Percentiles rank a stretch among this genome's conserved stretches.
Evolutionary conservation across 2,113 vertebrate species (phyloP).

Genomic region (Centropus unirufus): DNA sequence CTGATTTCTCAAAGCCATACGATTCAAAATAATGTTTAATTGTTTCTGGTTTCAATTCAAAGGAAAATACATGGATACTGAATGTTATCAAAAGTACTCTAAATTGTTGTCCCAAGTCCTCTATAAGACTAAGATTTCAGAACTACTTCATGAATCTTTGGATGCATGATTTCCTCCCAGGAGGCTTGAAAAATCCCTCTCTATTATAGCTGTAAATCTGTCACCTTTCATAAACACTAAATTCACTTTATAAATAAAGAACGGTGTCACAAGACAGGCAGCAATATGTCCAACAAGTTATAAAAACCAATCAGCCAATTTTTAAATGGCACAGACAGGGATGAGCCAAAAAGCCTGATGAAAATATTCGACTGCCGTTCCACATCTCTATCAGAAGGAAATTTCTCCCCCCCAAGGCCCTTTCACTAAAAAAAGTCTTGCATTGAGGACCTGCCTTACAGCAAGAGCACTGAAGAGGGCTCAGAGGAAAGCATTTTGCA

Average conservation of each 20-base stretch:
- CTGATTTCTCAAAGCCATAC: not conserved
- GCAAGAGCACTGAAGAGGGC: not conserved
- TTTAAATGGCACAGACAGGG: not conserved
- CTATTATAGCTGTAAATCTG: not conserved
- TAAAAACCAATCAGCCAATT: not conserved
- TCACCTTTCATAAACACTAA: not conserved
- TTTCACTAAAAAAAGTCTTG: not conserved
- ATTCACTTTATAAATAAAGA: not conserved
- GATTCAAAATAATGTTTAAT: not conserved
- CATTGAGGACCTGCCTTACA: not conserved
- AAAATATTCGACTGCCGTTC: not conserved
- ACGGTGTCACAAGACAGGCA: not conserved
- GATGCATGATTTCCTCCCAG: not conserved
- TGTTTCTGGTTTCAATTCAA: not conserved
- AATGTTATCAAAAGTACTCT: not conserved
- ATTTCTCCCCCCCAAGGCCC: not conserved
- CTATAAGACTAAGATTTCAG: not conserved
- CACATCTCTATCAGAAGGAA: not conserved
- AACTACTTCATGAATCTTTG: not conserved
- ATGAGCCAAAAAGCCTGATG: not conserved
- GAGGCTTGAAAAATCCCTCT: not conserved
- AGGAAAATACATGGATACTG: not conserved
- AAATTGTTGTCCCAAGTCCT: not conserved
- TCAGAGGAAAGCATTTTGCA: not conserved
- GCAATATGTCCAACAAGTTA: not conserved